Base-by-base conservation (phyloP, 2,888 invertebrate species). In the Leptinotarsa peninsularis region DNA sequence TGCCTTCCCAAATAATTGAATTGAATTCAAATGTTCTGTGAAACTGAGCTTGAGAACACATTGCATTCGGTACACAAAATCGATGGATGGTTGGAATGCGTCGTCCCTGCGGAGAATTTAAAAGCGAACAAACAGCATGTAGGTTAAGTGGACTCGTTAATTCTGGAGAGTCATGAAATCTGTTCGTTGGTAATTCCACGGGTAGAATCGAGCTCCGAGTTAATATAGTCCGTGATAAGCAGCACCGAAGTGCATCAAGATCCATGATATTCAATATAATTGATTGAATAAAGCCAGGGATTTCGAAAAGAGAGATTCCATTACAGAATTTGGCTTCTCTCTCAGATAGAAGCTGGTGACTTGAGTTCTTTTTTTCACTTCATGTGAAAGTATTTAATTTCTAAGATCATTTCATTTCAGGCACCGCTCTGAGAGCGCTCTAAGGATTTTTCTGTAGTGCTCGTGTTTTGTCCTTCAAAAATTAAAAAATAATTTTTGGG, bases 141-240 rank as follows among this genome's bases (percentile, higher is more conserved):
- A 58, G 58, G 58, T 58, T 58, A 58, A 58, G 58, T 58, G 58
- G 58, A 58, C 58, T 58, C 58, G 58, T 58, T 58, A 58, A 58
- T 58, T 58, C 58, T 58, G 58, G 58, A 58, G 23, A 58, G 58
- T 23, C 58, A 58, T 27, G 58, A 58, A 58, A 58, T 27, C 58
- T 27, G 58, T 15, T 21, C 58, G 23, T 23, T 23, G 54, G 54
- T 54, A 23, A 58, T 15, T 58, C 23, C 23, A 58, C 58, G 17
- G 14, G 13, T 21, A 4, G 23, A 27, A 3, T 58, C 13, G 58
- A 23, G 23, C 14, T 58, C 58, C 4, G 23, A 2, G 58, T 58
- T 23, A 58, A 58, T 58, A 23, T 23, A 58, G 58, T 58, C 23
- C 23, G 15, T 23, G 58, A 58, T 58, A 23, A 58, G 58, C 58